Evolutionary conservation across 2,113 vertebrate species (phyloP).

Genomic region (Ceyx cyanopectus): DNA sequence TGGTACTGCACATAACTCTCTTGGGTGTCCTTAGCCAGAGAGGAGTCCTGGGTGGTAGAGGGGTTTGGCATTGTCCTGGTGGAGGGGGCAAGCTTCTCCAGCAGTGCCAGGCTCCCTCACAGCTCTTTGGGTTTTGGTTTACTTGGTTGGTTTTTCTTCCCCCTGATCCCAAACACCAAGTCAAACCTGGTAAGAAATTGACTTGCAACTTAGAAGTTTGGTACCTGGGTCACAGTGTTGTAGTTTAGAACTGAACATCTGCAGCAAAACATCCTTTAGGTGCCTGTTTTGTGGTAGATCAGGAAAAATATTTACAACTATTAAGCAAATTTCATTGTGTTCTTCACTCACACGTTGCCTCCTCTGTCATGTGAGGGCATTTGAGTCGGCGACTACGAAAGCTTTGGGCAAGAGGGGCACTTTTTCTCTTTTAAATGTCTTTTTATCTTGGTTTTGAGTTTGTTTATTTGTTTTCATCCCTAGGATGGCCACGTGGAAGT

Average conservation of each 20-base stretch:
- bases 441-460: neutral
- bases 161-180: neutral
- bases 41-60: neutral
- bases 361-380: neutral
- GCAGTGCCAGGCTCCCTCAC: rapidly evolving
- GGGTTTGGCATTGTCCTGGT: neutral
- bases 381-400: neutral
- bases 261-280: neutral
- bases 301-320: neutral
- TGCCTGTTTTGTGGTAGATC: neutral
- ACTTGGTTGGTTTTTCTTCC: neutral
- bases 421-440: rapidly evolving
- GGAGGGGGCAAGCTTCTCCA: neutral
- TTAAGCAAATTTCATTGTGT: rapidly evolving
- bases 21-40: neutral
- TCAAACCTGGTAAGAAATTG: neutral
- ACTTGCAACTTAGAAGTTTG: neutral
- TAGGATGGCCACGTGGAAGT: slow-evolving; percentile 99
- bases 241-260: rapidly evolving
- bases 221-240: rapidly evolving
- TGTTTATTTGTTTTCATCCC: neutral
- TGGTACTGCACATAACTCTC: rapidly evolving
- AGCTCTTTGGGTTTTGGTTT: neutral
- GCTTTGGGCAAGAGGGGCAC: neutral
- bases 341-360: neutral